A percentile compares a stretch with the other conserved stretches of the same genome.
These are phyloP conservation scores for Ephialtes manifestator DNA, from an alignment of 2,888 invertebrate genomes.

Conservation along the genomic window DNA sequence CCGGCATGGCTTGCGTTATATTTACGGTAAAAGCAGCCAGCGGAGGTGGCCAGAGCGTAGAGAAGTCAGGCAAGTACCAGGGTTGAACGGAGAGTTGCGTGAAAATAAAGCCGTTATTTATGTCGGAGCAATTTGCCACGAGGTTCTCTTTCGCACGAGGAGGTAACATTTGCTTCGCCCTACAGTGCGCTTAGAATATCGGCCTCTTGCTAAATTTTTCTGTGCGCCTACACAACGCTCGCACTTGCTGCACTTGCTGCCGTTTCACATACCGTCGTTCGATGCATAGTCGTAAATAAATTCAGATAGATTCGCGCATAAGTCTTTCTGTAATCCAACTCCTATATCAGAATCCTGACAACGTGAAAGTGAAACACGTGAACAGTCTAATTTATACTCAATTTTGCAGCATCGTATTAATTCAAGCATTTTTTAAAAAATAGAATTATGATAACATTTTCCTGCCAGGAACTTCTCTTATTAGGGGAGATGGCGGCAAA, in stretches of 20 bases:
- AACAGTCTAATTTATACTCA: neutral
- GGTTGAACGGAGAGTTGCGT: constrained; percentile 72
- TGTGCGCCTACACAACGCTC: neutral
- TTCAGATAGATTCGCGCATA: neutral
- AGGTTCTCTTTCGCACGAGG: constrained; percentile 41
- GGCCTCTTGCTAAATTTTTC: constrained; percentile 52
- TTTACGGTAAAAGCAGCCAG: constrained; percentile 74
- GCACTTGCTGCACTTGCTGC: neutral
- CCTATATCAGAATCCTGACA: neutral
- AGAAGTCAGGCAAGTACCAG: constrained; percentile 22
- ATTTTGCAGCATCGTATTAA: neutral
- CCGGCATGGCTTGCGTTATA: constrained; percentile 70
- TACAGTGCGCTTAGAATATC: constrained; percentile 5
- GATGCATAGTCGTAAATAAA: constrained; percentile 7
- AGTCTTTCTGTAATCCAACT: neutral
- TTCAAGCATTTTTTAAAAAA: neutral
- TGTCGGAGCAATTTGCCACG: constrained; percentile 70
- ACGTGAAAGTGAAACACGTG: neutral
- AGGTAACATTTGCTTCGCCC: neutral
- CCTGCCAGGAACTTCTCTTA: too few relatives aligned
- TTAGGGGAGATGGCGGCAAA: too few relatives aligned
- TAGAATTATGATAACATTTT: too few relatives aligned
- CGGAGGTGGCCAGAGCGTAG: constrained; percentile 6
- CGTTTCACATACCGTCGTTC: constrained; percentile 1
- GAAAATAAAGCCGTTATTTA: constrained; percentile 82